Percentiles rank a stretch among this genome's conserved stretches.
Conservation (phyloP, 2,797 vertebrate species). For the Eupleurogrammus muticus region DNA sequence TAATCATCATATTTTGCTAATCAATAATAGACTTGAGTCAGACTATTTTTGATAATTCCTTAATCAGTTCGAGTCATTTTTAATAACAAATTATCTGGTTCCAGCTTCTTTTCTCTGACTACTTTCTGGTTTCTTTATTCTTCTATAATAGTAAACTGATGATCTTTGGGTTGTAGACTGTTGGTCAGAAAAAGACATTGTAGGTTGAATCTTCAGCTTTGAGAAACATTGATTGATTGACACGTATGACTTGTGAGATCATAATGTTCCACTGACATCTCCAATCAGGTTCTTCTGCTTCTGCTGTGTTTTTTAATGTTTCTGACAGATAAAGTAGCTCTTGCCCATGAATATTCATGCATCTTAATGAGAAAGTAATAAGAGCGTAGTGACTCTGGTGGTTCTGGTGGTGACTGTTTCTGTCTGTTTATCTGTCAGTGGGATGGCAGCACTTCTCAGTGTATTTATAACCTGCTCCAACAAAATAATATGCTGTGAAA, state of each 20-base stretch:
- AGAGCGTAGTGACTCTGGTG: conserved; percentile 11
- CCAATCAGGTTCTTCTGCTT: background rate
- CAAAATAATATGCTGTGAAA: conserved; percentile 61
- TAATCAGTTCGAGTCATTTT: too few relatives aligned
- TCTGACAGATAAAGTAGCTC: background rate
- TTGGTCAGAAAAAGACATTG: too few relatives aligned
- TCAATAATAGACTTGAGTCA: too few relatives aligned
- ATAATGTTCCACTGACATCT: background rate
- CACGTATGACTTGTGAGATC: background rate
- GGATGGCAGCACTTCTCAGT: background rate
- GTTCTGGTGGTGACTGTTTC: conserved; percentile 21
- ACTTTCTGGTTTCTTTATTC: too few relatives aligned
- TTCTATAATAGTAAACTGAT: too few relatives aligned
- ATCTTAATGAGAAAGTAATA: conserved; percentile 22
- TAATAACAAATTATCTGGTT: too few relatives aligned
- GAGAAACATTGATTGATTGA: too few relatives aligned
- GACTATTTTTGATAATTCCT: too few relatives aligned
- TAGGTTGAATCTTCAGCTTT: too few relatives aligned
- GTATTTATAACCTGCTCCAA: conserved; percentile 52
- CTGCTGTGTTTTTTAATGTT: background rate
- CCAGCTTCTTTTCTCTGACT: too few relatives aligned
- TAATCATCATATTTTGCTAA: too few relatives aligned
- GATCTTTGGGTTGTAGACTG: too few relatives aligned
- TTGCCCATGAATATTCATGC: conserved; percentile 22
- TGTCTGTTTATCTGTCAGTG: conserved; percentile 10